Evolutionary conservation across 92 coral and sea anemone species (phyloP).

Genomic region (Plumapathes pennacea): DNA sequence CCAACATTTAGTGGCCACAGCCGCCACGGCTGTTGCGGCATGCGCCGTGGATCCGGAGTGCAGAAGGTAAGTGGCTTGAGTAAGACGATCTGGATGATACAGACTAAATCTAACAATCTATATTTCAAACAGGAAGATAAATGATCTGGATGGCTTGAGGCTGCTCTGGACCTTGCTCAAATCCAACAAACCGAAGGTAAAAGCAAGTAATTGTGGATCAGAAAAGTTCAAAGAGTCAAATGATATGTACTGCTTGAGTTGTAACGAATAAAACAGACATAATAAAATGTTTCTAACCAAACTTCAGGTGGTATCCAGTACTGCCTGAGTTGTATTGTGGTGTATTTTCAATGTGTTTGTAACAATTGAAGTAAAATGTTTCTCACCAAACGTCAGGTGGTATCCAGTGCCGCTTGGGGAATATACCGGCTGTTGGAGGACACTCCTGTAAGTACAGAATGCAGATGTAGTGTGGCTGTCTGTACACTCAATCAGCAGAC

Average conservation of each 20-base stretch:
- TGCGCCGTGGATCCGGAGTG: slow-evolving; percentile 65
- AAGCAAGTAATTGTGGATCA: no score
- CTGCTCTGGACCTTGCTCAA: slow-evolving; percentile 88
- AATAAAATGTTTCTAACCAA: no score
- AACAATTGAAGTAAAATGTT: no score
- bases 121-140: background rate
- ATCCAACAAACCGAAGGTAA: slow-evolving; percentile 68
- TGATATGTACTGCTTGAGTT: background rate
- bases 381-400: no score
- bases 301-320: no score
- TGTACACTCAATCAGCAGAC: no score
- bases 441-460: slow-evolving; percentile 76
- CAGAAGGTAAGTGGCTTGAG: slow-evolving; percentile 54
- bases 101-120: background rate
- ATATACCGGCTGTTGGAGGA: slow-evolving; percentile 77
- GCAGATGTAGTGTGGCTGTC: no score
- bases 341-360: no score
- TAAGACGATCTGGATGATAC: background rate
- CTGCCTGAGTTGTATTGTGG: no score
- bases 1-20: slow-evolving; percentile 71
- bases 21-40: slow-evolving; percentile 73
- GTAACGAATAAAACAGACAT: no score
- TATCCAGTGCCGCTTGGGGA: slow-evolving; percentile 88
- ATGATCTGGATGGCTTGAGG: slow-evolving; percentile 76
- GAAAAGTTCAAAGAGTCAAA: no score